Evolutionary conservation across 2,888 invertebrate genomes (phyloP).

Genomic region (Oxystoma pomonae): DNA sequence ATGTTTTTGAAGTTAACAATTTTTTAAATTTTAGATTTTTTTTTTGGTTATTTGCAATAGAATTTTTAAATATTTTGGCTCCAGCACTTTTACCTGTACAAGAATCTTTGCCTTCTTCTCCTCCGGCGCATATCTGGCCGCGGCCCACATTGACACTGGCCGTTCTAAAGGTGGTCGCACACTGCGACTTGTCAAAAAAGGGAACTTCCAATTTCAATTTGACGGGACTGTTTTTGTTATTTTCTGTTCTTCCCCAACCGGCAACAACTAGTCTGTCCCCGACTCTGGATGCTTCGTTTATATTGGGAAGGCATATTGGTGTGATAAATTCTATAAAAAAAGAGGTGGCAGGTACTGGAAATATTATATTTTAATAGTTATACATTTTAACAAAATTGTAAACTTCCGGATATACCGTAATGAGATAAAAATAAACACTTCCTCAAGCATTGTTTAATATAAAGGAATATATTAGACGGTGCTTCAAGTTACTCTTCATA

Average conservation of each 20-base stretch:
- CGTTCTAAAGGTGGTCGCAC: slow-evolving; percentile 39
- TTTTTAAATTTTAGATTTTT: too few relatives aligned
- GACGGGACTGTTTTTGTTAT: slow-evolving; percentile 40
- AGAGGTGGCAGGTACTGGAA: slow-evolving; percentile 12
- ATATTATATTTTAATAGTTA: too few relatives aligned
- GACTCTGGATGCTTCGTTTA: slow-evolving; percentile 30
- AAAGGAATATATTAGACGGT: too few relatives aligned
- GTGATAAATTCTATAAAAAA: slow-evolving; percentile 32
- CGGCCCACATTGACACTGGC: slow-evolving; percentile 30
- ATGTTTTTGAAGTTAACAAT: too few relatives aligned
- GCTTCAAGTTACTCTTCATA: too few relatives aligned
- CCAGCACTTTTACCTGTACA: slow-evolving; percentile 50
- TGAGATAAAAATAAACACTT: too few relatives aligned
- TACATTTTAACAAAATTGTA: too few relatives aligned
- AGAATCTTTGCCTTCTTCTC: slow-evolving; percentile 57
- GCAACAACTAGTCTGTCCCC: slow-evolving; percentile 39
- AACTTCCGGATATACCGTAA: too few relatives aligned
- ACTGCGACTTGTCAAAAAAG: slow-evolving; percentile 52
- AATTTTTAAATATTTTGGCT: too few relatives aligned
- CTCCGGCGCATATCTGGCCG: slow-evolving; percentile 41
- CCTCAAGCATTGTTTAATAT: too few relatives aligned
- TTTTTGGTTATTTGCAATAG: too few relatives aligned
- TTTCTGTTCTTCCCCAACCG: slow-evolving; percentile 46
- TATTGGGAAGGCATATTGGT: slow-evolving; percentile 41
- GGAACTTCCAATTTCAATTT: slow-evolving; percentile 63